Evolutionary conservation across 2,113 vertebrate genomes (phyloP).

Genomic region (Xenopus laevis): DNA sequence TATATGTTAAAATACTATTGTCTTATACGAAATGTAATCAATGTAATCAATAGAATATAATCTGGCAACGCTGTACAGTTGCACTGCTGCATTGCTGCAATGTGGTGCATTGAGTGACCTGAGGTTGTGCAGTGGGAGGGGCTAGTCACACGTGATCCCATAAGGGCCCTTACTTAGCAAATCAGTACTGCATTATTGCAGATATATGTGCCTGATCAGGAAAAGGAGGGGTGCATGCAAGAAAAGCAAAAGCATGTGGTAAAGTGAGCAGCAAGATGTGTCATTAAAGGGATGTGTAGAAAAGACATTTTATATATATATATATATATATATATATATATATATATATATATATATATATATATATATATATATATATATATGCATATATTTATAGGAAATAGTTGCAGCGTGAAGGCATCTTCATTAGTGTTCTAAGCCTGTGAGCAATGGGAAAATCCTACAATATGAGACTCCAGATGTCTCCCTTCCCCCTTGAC

Average conservation of each 20-base stretch:
- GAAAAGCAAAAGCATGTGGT: slow-evolving; percentile 22
- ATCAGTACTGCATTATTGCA: slow-evolving; percentile 32
- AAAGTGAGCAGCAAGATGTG: slow-evolving; percentile 9
- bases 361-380: too few relatives aligned
- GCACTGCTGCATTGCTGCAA: slow-evolving; percentile 24
- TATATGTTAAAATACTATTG: too few relatives aligned
- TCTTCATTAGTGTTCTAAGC: slow-evolving; percentile 19
- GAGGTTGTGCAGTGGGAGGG: slow-evolving; percentile 26
- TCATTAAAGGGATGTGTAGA: background rate
- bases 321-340: too few relatives aligned
- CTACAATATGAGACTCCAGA: background rate
- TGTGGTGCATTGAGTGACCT: slow-evolving; percentile 37
- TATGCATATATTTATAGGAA: background rate
- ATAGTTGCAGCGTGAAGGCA: slow-evolving; percentile 20
- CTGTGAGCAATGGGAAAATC: slow-evolving; percentile 18
- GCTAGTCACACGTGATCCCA: slow-evolving; percentile 7
- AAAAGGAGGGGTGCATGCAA: slow-evolving; percentile 27
- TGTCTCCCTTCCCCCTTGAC: slow-evolving; percentile 19
- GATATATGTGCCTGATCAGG: background rate
- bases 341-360: too few relatives aligned
- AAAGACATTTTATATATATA: background rate
- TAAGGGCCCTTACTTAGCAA: slow-evolving; percentile 12
- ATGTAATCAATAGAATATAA: too few relatives aligned
- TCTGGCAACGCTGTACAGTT: background rate
- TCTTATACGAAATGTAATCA: too few relatives aligned